A percentile compares a stretch with the other conserved stretches of the same genome.
These are phyloP conservation scores for Conchocele bisecta DNA, from an alignment of 2,888 invertebrate species.

Conservation along the genomic window DNA sequence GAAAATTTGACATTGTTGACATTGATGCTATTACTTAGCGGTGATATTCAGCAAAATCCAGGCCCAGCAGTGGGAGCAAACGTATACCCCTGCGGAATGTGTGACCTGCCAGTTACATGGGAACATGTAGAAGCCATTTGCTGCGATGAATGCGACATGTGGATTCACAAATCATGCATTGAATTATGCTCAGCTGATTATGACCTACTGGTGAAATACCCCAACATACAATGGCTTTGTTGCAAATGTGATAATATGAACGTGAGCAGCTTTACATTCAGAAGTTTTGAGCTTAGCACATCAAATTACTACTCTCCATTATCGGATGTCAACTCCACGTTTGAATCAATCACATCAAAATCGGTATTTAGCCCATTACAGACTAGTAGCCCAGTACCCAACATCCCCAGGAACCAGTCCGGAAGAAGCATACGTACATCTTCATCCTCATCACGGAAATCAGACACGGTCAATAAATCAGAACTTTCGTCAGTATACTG, in stretches of 20 bases:
- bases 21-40: neutral
- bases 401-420: too few relatives aligned
- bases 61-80: neutral
- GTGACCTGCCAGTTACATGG: slow-evolving; percentile 23
- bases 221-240: slow-evolving; percentile 16
- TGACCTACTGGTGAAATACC: slow-evolving; percentile 7
- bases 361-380: too few relatives aligned
- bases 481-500: too few relatives aligned
- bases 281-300: slow-evolving; percentile 9
- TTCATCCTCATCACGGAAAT: too few relatives aligned
- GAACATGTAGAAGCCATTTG: slow-evolving; percentile 10
- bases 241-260: slow-evolving; percentile 42
- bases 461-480: too few relatives aligned
- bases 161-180: slow-evolving; percentile 27
- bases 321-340: slow-evolving; percentile 4
- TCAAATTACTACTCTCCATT: slow-evolving; percentile 15
- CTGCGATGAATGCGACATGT: slow-evolving; percentile 26
- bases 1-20: neutral
- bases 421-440: too few relatives aligned
- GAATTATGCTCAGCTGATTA: slow-evolving; percentile 8
- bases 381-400: too few relatives aligned
- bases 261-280: slow-evolving; percentile 27
- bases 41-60: slow-evolving; percentile 8
- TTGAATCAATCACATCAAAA: slow-evolving; percentile 14
- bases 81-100: slow-evolving; percentile 27